Evolutionary conservation across 2,888 invertebrate species (phyloP).

Genomic region (Syrista parreyssii): DNA sequence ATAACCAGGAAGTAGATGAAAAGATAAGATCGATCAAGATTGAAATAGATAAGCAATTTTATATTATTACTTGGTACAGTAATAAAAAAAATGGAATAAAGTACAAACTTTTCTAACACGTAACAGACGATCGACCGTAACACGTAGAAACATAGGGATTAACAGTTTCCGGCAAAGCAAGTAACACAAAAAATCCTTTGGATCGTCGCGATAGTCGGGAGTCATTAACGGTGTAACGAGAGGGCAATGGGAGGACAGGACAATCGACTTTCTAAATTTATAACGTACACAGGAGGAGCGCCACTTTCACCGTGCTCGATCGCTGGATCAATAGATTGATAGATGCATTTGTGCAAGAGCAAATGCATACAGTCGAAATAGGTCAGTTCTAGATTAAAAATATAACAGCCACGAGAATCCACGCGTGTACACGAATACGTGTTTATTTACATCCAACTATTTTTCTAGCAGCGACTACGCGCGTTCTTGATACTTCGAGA

Average conservation of each 20-base stretch:
- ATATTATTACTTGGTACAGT: neutral
- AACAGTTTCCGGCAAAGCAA: neutral
- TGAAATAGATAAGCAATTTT: neutral
- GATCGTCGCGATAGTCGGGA: neutral
- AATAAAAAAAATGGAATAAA: neutral
- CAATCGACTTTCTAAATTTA: constrained; percentile 61
- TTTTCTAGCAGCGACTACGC: neutral
- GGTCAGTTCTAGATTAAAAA: neutral
- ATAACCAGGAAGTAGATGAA: neutral
- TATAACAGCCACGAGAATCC: neutral
- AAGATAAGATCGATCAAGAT: neutral
- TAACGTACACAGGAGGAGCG: constrained; percentile 40
- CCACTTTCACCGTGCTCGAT: constrained; percentile 54
- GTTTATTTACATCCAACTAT: neutral
- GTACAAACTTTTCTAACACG: neutral
- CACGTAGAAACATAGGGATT: neutral
- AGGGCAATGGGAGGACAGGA: constrained; percentile 19
- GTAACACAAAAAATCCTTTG: neutral
- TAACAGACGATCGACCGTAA: neutral
- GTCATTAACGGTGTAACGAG: neutral
- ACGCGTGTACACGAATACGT: neutral
- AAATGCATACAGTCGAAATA: neutral
- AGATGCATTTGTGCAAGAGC: constrained; percentile 21
- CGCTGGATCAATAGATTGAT: constrained; percentile 23
- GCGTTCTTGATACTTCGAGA: neutral